Percentiles rank a stretch among this genome's conserved stretches.
Evolutionary conservation across 2,797 vertebrate species (phyloP).

Genomic region (Pangasius krempfi): DNA sequence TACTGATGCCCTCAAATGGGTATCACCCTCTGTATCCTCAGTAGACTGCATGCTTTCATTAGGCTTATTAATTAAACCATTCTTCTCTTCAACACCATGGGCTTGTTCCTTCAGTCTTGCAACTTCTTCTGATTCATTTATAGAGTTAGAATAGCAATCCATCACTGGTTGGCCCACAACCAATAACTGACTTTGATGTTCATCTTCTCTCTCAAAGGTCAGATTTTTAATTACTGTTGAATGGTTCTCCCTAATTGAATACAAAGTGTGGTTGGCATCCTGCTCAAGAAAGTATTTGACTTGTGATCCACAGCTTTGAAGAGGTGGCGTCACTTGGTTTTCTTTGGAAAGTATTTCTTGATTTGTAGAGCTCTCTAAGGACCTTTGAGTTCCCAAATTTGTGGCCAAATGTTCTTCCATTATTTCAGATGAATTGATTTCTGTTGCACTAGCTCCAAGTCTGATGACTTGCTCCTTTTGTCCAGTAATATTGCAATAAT

Average conservation of each 20-base stretch:
- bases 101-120: constrained; percentile 5
- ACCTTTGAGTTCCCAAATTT: constrained; percentile 22
- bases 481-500: constrained; percentile 63
- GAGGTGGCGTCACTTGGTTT: not conserved
- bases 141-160: constrained; percentile 18
- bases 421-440: constrained; percentile 23
- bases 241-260: constrained; percentile 46
- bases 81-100: constrained; percentile 14
- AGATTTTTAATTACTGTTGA: constrained; percentile 1
- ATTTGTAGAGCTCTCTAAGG: constrained; percentile 24
- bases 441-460: constrained; percentile 28
- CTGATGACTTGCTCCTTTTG: constrained; percentile 60
- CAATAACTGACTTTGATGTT: not conserved
- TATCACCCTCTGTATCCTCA: constrained; percentile 31
- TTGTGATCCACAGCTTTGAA: constrained; percentile 8
- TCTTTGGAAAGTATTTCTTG: constrained; percentile 5
- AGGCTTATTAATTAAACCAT: constrained; percentile 9
- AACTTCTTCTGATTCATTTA: constrained; percentile 19
- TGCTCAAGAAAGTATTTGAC: constrained; percentile 13
- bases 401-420: not conserved
- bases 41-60: constrained; percentile 12
- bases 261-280: constrained; percentile 19
- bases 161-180: constrained; percentile 4
- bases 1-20: not conserved
- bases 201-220: not conserved